Evolutionary conservation across 2,113 vertebrate species (phyloP).

Genomic region (Machaerirhynchus nigripectus): DNA sequence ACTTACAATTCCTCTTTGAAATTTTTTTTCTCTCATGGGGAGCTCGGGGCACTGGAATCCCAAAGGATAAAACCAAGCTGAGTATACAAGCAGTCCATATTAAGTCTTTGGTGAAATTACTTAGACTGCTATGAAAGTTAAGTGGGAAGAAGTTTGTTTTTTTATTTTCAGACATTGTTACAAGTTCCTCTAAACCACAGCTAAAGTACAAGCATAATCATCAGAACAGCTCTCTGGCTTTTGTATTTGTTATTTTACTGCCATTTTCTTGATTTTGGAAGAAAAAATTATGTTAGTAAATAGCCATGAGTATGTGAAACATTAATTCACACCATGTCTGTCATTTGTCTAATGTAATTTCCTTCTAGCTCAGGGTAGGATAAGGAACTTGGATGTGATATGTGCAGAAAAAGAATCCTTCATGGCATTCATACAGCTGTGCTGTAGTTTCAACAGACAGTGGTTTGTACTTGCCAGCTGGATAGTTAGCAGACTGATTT

Average conservation of each 20-base stretch:
- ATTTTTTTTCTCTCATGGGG: not conserved
- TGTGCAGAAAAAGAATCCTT: not conserved
- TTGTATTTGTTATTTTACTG: not conserved
- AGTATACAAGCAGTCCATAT: not conserved
- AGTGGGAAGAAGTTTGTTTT: not conserved
- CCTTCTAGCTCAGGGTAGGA: not conserved
- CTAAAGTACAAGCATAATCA: not conserved
- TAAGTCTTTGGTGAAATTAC: not conserved
- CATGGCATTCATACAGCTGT: not conserved
- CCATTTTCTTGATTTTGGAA: not conserved
- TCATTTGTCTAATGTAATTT: not conserved
- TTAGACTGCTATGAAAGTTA: not conserved
- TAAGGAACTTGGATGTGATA: not conserved
- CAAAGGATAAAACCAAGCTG: not conserved
- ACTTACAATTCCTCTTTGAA: not conserved
- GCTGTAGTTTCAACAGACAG: not conserved
- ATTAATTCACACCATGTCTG: not conserved
- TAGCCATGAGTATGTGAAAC: not conserved
- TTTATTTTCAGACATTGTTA: not conserved
- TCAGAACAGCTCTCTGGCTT: not conserved
- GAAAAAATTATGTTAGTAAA: not conserved
- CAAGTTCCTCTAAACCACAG: not conserved
- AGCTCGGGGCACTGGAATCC: not conserved
- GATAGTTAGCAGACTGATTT: not conserved
- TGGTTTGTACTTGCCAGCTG: conserved; percentile 10